Percentiles rank a stretch among this genome's conserved stretches.
These are phyloP conservation scores for Petaurus breviceps DNA, from an alignment of 2,113 vertebrate species.

Conservation along the genomic window DNA sequence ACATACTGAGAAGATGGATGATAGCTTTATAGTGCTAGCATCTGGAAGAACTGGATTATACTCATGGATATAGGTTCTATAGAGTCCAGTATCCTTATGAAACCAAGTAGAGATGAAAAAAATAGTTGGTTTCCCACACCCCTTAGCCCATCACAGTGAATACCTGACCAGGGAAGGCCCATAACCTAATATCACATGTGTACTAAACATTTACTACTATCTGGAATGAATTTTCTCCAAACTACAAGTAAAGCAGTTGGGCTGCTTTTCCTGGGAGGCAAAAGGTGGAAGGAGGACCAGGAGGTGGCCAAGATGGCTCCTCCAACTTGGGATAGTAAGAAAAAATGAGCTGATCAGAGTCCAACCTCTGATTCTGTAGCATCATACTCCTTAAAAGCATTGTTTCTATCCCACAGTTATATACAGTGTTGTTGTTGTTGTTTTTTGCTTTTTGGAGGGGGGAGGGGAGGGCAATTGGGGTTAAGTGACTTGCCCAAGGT, in stretches of 20 bases:
- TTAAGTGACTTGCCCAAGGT: too few species aligned
- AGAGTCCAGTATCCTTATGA: not conserved
- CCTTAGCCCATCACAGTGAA: not conserved
- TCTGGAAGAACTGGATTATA: not conserved
- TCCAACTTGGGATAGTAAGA: not conserved
- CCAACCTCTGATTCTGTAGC: not conserved
- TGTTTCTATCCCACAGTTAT: not conserved
- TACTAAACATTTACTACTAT: not conserved
- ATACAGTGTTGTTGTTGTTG: not conserved
- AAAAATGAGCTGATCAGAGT: not conserved
- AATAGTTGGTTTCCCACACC: not conserved
- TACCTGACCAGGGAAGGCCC: not conserved
- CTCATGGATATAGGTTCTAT: not conserved
- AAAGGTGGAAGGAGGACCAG: not conserved
- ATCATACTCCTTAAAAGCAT: not conserved
- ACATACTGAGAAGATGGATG: not conserved
- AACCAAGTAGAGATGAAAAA: not conserved
- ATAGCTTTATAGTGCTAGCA: not conserved
- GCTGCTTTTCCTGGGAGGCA: not conserved
- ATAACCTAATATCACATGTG: not conserved
- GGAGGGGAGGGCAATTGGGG: too few species aligned
- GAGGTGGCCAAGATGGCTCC: not conserved
- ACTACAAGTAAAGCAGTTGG: not conserved
- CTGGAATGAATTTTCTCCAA: not conserved
- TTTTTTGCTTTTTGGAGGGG: too few species aligned